A percentile compares a stretch with the other conserved stretches of the same genome.
These are phyloP conservation scores for Neotoma lepida DNA, from an alignment of 2,113 vertebrate genomes.

Conservation along the genomic window DNA sequence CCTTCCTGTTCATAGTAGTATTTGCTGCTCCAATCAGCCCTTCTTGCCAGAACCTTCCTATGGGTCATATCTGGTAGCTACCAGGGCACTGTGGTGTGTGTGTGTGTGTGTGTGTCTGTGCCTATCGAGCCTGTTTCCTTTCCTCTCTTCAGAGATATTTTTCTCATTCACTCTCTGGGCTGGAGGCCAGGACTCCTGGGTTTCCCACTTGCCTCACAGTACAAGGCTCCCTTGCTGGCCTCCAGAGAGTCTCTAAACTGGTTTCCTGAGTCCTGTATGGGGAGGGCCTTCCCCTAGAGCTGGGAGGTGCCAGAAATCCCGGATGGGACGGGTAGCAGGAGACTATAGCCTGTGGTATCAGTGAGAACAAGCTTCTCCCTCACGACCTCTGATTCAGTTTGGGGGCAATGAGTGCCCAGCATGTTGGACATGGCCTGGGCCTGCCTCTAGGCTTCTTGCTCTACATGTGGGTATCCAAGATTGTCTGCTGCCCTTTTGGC, in stretches of 20 bases:
- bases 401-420: slow-evolving; percentile 12
- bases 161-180: slow-evolving; percentile 69
- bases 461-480: neutral
- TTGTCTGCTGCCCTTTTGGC: neutral
- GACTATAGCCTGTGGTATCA: neutral
- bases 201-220: slow-evolving; percentile 67
- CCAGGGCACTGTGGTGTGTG: neutral
- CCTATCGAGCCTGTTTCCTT: slow-evolving; percentile 5
- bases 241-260: slow-evolving; percentile 67
- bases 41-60: neutral
- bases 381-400: slow-evolving; percentile 58
- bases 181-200: slow-evolving; percentile 71
- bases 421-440: neutral
- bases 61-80: slow-evolving; percentile 57
- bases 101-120: neutral
- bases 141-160: slow-evolving; percentile 60
- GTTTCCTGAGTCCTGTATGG: slow-evolving; percentile 61
- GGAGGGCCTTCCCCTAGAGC: slow-evolving; percentile 55
- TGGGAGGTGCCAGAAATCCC: slow-evolving; percentile 64
- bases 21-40: neutral
- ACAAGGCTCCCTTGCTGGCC: slow-evolving; percentile 57
- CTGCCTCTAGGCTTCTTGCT: slow-evolving; percentile 51
- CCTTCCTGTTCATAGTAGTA: neutral
- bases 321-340: slow-evolving; percentile 42
- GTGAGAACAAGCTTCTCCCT: neutral